A percentile compares a stretch with the other conserved stretches of the same genome.
phyloP scores from a whole-genome alignment of 2,113 vertebrate species.

The Petromus typicus region DNA sequence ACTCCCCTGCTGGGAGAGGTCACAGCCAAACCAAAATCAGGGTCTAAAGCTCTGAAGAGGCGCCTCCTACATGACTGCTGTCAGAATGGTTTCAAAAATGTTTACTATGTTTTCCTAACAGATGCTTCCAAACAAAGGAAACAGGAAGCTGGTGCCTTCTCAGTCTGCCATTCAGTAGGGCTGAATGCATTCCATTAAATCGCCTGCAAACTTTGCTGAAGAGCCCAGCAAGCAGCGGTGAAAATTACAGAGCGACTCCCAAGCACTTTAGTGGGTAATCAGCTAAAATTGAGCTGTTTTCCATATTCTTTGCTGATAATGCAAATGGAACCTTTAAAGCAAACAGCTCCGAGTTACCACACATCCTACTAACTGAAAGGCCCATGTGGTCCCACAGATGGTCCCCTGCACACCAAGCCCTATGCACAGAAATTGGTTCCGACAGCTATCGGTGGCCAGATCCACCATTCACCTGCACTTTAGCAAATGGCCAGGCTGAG shows the following conservation, averaged over 20 bases:
- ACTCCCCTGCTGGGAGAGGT: conserved; percentile 64
- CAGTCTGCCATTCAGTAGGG: conserved; percentile 84
- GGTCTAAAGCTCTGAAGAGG: conserved; percentile 34
- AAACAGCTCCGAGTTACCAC: conserved; percentile 79
- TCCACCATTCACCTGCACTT: background rate
- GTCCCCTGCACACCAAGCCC: background rate
- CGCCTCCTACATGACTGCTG: conserved; percentile 78
- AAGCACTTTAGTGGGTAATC: conserved; percentile 86
- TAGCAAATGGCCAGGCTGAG: background rate
- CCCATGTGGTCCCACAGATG: conserved; percentile 56
- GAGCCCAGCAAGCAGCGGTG: conserved; percentile 84
- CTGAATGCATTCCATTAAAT: conserved; percentile 87
- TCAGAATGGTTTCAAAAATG: conserved; percentile 84
- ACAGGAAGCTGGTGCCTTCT: conserved; percentile 86
- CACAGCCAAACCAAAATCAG: conserved; percentile 75
- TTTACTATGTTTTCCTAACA: conserved; percentile 90
- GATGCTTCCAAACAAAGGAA: conserved; percentile 89
- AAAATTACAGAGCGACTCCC: conserved; percentile 85
- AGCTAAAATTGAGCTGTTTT: conserved; percentile 89
- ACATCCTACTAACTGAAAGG: conserved; percentile 81
- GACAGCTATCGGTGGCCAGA: background rate
- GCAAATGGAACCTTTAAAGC: conserved; percentile 87
- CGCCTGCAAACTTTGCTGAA: conserved; percentile 86
- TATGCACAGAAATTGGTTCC: background rate
- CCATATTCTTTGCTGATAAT: conserved; percentile 89